A percentile compares a stretch with the other conserved stretches of the same genome.
Conservation (phyloP, 2,888 invertebrate genomes). For the Kryphioiulus occultus region DNA sequence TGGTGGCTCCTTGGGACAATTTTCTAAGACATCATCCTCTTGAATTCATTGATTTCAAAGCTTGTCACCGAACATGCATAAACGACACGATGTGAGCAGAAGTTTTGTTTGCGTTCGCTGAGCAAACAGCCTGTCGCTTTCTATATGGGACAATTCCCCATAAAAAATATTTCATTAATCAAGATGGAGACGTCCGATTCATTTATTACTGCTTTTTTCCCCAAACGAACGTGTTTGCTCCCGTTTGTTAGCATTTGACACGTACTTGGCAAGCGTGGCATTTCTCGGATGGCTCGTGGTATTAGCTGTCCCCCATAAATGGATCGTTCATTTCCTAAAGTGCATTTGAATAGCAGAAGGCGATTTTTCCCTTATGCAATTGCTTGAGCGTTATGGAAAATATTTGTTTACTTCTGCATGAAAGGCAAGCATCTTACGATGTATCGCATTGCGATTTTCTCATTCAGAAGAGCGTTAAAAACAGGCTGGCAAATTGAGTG, state of each 20-base stretch:
- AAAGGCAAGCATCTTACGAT: too few relatives aligned
- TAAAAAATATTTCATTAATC: slow-evolving; percentile 5
- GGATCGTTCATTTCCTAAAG: not conserved
- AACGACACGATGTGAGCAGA: not conserved
- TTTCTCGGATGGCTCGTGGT: not conserved
- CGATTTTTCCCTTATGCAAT: not conserved
- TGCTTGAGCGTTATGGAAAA: too few relatives aligned
- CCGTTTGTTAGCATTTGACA: not conserved
- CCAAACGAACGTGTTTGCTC: not conserved
- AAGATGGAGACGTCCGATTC: not conserved
- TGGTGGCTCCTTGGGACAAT: not conserved
- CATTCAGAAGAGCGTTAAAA: too few relatives aligned
- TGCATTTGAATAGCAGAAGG: not conserved
- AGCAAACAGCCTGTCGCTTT: slow-evolving; percentile 13
- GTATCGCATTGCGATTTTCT: too few relatives aligned
- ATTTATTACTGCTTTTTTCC: not conserved
- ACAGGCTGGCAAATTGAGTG: too few relatives aligned
- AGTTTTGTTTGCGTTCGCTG: not conserved
- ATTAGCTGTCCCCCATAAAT: not conserved
- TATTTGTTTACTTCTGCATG: too few relatives aligned
- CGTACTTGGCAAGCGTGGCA: not conserved
- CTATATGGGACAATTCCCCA: not conserved
- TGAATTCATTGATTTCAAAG: not conserved
- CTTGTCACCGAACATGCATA: not conserved
- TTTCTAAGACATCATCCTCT: not conserved